phyloP scores from a whole-genome alignment of 2,797 vertebrate genomes.

The Erethizon dorsatum region DNA sequence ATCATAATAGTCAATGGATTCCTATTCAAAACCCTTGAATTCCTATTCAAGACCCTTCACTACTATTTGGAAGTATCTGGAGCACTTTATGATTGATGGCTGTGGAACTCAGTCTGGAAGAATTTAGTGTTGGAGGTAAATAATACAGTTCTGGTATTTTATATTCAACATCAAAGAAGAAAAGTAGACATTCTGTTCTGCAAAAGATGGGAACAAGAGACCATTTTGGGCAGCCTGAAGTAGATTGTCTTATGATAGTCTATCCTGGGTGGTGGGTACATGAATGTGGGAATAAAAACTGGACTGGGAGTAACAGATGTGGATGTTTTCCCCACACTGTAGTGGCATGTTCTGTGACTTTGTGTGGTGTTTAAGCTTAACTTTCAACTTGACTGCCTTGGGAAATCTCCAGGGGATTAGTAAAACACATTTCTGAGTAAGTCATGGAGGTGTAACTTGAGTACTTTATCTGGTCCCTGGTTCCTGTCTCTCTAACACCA shows the following conservation, averaged over 20 bases:
- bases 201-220: background rate
- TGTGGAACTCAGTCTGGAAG: background rate
- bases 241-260: background rate
- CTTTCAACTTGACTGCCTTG: background rate
- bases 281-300: background rate
- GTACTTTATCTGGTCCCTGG: background rate
- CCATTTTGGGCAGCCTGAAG: background rate
- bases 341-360: background rate
- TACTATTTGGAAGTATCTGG: background rate
- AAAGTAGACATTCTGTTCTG: background rate
- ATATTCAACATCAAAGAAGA: conserved; percentile 9
- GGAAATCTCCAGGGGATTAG: background rate
- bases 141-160: background rate
- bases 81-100: background rate
- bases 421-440: background rate
- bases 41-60: background rate
- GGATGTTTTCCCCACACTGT: background rate
- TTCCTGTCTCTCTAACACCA: background rate
- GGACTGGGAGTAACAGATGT: background rate
- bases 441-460: background rate
- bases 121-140: background rate
- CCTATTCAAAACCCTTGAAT: background rate
- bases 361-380: background rate
- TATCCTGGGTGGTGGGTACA: background rate
- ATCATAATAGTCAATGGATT: background rate